phyloP scores from a whole-genome alignment of 1,140 invertebrate species.

The Drosophila nasuta region DNA sequence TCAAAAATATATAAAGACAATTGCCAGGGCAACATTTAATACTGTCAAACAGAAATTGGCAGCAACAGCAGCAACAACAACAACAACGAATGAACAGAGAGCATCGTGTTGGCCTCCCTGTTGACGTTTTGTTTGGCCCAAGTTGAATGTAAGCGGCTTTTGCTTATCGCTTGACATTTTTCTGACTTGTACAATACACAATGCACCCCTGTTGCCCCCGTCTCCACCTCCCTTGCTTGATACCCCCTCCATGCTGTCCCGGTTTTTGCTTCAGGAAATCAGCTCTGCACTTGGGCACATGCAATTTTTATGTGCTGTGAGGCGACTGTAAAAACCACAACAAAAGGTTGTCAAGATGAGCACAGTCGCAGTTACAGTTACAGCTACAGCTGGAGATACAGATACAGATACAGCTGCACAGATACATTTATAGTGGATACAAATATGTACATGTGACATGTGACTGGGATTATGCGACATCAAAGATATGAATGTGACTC shows the following conservation, averaged over 20 bases:
- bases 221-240: background rate
- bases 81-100: background rate
- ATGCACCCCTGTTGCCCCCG: background rate
- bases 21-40: constrained; percentile 49
- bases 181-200: constrained; percentile 51
- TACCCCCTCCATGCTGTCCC: background rate
- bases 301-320: constrained; percentile 51
- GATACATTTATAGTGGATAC: background rate
- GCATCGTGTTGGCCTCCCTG: background rate
- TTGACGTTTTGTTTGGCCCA: constrained; percentile 41
- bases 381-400: background rate
- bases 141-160: constrained; percentile 63
- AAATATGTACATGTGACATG: background rate
- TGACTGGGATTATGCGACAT: constrained; percentile 17
- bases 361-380: constrained; percentile 10
- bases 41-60: constrained; percentile 57
- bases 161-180: constrained; percentile 67
- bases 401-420: background rate
- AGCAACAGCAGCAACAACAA: constrained; percentile 4
- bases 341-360: constrained; percentile 46
- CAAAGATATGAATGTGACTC: constrained; percentile 23
- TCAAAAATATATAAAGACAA: constrained; percentile 47
- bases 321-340: constrained; percentile 47
- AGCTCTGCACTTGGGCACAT: constrained; percentile 32
- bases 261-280: constrained; percentile 11